These are phyloP conservation scores for Subanguina moxae DNA, from an alignment of 1,140 invertebrate species.

Conservation along the genomic window DNA sequence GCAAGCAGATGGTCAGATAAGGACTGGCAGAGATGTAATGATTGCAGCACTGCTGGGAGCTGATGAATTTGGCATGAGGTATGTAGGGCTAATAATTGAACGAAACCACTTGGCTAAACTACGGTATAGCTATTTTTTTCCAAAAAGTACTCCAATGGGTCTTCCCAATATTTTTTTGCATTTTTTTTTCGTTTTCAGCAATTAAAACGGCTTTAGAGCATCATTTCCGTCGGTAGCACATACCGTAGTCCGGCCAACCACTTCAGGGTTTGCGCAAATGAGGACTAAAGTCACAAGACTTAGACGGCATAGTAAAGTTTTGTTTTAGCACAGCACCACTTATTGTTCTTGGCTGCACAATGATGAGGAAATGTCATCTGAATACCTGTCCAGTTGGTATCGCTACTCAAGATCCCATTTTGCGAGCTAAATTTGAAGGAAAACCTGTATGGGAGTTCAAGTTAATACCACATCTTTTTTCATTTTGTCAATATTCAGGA, in stretches of 20 bases:
- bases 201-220: no score
- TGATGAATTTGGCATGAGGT: slow-evolving; percentile 81
- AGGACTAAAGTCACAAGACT: no score
- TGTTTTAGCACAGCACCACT: slow-evolving; percentile 81
- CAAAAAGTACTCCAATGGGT: no score
- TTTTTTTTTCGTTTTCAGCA: no score
- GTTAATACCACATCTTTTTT: neutral
- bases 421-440: slow-evolving; percentile 92
- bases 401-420: slow-evolving; percentile 73
- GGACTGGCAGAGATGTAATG: slow-evolving; percentile 86
- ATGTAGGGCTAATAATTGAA: no score
- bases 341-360: slow-evolving; percentile 93
- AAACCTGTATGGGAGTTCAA: slow-evolving; percentile 72
- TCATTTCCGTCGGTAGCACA: no score
- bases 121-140: no score
- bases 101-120: no score
- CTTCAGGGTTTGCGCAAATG: no score
- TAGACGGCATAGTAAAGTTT: no score
- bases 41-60: slow-evolving; percentile 90
- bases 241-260: no score
- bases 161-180: no score
- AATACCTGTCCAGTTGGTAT: slow-evolving; percentile 99
- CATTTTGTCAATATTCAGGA: slow-evolving; percentile 1
- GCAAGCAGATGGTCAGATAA: slow-evolving; percentile 88
- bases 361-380: slow-evolving; percentile 99